These are phyloP conservation scores for Callipepla squamata DNA, from an alignment of 2,113 vertebrate species.

Conservation along the genomic window DNA sequence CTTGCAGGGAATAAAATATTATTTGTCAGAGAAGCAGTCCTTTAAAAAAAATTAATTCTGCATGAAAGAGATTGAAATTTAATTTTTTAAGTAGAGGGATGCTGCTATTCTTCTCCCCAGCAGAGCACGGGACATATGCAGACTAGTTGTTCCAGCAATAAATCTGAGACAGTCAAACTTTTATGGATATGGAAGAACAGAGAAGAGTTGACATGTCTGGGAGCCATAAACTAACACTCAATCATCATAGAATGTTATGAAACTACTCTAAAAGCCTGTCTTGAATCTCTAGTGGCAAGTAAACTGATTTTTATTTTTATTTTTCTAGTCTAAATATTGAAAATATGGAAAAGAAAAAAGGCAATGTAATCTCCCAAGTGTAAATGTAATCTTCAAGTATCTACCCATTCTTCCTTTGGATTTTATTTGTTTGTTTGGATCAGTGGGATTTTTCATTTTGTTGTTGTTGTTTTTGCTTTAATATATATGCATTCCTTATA, in stretches of 20 bases:
- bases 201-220: neutral
- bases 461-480: neutral
- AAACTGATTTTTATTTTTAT: neutral
- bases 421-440: neutral
- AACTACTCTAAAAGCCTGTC: neutral
- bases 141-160: neutral
- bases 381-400: neutral
- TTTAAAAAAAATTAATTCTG: neutral
- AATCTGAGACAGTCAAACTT: neutral
- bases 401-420: neutral
- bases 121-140: neutral
- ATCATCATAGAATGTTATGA: neutral
- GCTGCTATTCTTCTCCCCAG: neutral
- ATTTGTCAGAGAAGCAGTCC: neutral
- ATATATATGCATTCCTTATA: neutral
- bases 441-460: neutral
- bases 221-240: neutral
- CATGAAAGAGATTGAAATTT: neutral
- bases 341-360: neutral
- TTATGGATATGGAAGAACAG: neutral
- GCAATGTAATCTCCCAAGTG: neutral
- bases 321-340: neutral
- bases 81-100: neutral
- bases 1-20: neutral
- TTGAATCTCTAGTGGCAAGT: neutral